These are phyloP conservation scores for Serilophus lunatus DNA, from an alignment of 2,113 vertebrate species.

Conservation along the genomic window DNA sequence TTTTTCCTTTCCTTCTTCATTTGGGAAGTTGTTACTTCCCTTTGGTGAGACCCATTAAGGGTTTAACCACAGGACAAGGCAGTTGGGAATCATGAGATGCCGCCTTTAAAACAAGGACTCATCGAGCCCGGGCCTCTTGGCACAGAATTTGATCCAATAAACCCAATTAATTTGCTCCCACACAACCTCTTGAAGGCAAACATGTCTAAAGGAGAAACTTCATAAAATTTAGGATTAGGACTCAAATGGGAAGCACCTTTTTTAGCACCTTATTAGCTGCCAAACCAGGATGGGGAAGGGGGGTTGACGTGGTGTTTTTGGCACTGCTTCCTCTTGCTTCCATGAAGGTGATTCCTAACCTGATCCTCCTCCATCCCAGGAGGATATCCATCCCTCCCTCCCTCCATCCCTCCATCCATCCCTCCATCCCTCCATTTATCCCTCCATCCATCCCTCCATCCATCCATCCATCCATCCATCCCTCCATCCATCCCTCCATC, in stretches of 20 bases:
- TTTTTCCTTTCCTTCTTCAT: not conserved
- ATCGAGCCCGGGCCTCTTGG: not conserved
- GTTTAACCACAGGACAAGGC: not conserved
- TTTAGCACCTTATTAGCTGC: no score
- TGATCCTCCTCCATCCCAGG: not conserved
- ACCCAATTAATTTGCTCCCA: not conserved
- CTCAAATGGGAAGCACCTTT: not conserved
- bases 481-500: no score
- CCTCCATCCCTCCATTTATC: no score
- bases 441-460: no score
- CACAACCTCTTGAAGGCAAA: not conserved
- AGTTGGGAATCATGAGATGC: fast-evolving
- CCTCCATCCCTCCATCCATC: no score
- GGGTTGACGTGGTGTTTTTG: fast-evolving
- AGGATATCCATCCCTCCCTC: not conserved
- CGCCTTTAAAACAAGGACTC: not conserved
- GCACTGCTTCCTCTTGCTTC: not conserved
- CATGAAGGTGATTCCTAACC: not conserved
- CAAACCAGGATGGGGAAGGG: no score
- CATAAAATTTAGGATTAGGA: not conserved
- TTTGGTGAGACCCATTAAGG: not conserved
- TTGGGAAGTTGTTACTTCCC: not conserved
- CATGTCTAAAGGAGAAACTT: not conserved
- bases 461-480: no score
- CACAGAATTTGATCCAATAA: not conserved